Conservation (phyloP, 2,888 invertebrate genomes). For the Diplazon laetatorius region DNA sequence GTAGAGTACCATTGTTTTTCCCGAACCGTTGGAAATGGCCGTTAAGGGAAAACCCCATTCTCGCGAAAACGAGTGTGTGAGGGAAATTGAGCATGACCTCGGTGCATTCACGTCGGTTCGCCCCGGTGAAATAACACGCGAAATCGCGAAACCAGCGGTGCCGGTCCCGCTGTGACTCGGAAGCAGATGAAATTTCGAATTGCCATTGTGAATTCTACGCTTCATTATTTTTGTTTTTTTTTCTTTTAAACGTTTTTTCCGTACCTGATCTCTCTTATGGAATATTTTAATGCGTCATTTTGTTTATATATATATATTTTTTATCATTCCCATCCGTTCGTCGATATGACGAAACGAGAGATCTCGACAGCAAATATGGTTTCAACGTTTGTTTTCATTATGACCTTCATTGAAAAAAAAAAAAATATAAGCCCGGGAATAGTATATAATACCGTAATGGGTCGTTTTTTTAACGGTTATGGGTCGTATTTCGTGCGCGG, state of each 20-base stretch:
- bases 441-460: not conserved
- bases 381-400: slow-evolving; percentile 25
- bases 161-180: slow-evolving; percentile 47
- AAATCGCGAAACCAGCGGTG: slow-evolving; percentile 49
- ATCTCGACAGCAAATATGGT: slow-evolving; percentile 29
- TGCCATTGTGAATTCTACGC: slow-evolving; percentile 59
- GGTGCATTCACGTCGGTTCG: too few species aligned
- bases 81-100: slow-evolving; percentile 55
- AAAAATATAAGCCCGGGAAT: slow-evolving; percentile 14
- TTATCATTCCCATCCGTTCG: slow-evolving; percentile 28
- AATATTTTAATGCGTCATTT: slow-evolving; percentile 43
- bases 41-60: slow-evolving; percentile 62
- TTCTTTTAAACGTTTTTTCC: not conserved
- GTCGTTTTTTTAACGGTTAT: too few species aligned
- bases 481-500: too few species aligned
- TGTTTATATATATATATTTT: too few species aligned
- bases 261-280: slow-evolving; percentile 15
- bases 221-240: slow-evolving; percentile 44
- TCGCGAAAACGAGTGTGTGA: slow-evolving; percentile 50
- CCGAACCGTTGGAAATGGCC: slow-evolving; percentile 58
- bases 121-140: slow-evolving; percentile 48
- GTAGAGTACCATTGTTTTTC: slow-evolving; percentile 67
- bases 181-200: slow-evolving; percentile 66
- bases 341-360: not conserved
- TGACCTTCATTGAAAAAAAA: slow-evolving; percentile 9